Base-by-base conservation (phyloP, 2,888 invertebrate genomes). In the Ochropacha duplaris region DNA sequence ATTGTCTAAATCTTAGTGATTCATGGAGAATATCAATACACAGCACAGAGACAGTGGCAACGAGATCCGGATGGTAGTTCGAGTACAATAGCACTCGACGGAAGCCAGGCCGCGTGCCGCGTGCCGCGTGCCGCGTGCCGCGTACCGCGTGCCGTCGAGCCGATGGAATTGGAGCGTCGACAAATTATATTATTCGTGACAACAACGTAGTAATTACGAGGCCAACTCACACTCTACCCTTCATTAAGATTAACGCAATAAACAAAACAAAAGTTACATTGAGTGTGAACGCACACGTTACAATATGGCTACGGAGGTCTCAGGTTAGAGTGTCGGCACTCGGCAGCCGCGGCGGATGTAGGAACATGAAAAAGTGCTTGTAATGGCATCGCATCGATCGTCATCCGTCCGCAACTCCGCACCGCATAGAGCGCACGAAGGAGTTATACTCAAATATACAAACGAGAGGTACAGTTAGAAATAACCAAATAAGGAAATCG, bases 261-360 rank as follows among this genome's bases (percentile, higher is more conserved):
- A 50, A 59, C 2, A 59, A 54, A 56, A 59, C 50, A 54, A 50
- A 56, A 60, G 57, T 54, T 55, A 39, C 62, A 72, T 68, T 68
- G 68, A 68, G 69, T 58, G 64, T 66, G 59, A 44, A 19, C 44
- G 44, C 44, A 44, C 16, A 39, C 39, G 16, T 39, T 16, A 14
- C 31, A 31, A 19, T 44, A 19, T 44, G 16, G 44, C n/a, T n/a
- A n/a, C n/a, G 44, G 19, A 9, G 16, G 19, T n/a, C 19, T 19
- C 44, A 19, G 44, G 28, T 12, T 0, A 6, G 8, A 9, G 28
- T 9, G 28, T 8, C 28, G 28, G 28, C 28, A n/a, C n/a, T n/a
- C n/a, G 28, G 6, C 28, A 2, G 6, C 16, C 6, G 39, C 39
- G 16, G 34, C 39, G n/a, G 39, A 39, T 14, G 34, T 14, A 14